Conservation (phyloP, 2,797 vertebrate genomes). For the Acrocephalus scirpaceus region DNA sequence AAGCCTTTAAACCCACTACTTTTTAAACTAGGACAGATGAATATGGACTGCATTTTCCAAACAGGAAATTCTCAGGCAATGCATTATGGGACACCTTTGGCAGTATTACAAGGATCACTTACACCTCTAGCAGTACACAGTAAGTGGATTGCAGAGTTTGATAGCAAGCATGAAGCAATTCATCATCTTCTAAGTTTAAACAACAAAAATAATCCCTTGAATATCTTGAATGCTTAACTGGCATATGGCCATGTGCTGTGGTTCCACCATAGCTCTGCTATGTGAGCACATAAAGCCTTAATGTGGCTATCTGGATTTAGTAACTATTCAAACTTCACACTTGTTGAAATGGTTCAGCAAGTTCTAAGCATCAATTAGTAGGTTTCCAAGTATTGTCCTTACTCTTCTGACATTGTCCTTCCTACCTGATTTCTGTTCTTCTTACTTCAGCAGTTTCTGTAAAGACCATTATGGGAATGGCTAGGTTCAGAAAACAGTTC, state of each 20-base stretch:
- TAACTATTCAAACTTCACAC: background rate
- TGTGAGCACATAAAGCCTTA: background rate
- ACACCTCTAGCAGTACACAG: background rate
- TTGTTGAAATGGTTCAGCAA: background rate
- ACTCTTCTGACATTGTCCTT: background rate
- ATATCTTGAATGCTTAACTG: background rate
- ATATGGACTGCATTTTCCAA: background rate
- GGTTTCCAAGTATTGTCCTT: background rate
- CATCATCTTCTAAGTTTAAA: background rate
- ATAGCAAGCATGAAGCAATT: background rate
- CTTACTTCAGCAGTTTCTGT: conserved; percentile 91
- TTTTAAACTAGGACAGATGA: background rate
- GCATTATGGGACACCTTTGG: background rate
- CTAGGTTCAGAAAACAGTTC: conserved; percentile 98
- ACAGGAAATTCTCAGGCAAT: background rate
- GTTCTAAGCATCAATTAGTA: background rate
- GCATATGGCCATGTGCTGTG: background rate
- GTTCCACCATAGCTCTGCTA: background rate
- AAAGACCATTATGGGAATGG: conserved; percentile 93
- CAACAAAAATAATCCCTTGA: background rate
- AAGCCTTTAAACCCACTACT: background rate
- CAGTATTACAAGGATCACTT: background rate
- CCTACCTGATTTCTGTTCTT: conserved; percentile 90
- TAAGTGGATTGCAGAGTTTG: background rate
- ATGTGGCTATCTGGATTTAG: background rate